Evolutionary conservation across 2,113 vertebrate genomes (phyloP).

Genomic region (Leiothrix lutea): DNA sequence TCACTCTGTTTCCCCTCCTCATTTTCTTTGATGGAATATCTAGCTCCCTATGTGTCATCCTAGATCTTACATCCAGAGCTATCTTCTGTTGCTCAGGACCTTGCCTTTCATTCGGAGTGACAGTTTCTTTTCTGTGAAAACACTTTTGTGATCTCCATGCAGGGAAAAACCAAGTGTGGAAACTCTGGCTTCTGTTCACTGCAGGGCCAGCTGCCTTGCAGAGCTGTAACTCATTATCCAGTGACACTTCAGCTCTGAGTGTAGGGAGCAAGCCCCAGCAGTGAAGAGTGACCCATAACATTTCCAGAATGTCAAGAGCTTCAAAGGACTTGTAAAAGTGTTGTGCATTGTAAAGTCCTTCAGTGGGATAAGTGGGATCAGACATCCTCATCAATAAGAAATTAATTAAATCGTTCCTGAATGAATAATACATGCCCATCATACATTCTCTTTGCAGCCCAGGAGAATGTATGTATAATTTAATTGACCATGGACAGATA

Average conservation of each 20-base stretch:
- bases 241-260: neutral
- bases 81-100: neutral
- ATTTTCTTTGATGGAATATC: neutral
- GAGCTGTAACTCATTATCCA: neutral
- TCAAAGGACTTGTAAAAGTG: neutral
- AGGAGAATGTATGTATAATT: conserved; percentile 16
- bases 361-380: conserved; percentile 21
- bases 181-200: neutral
- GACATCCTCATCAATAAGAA: conserved; percentile 39
- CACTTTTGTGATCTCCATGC: neutral
- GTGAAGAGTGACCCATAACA: neutral
- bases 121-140: neutral
- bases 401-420: conserved; percentile 44
- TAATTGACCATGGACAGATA: neutral
- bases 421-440: conserved; percentile 43
- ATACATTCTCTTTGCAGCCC: neutral
- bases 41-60: neutral
- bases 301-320: neutral
- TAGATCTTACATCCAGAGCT: neutral
- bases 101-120: neutral
- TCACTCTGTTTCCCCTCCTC: neutral
- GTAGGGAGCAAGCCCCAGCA: neutral
- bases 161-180: neutral
- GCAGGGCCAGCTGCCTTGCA: neutral
- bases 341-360: neutral